Evolutionary conservation across 2,113 vertebrate genomes (phyloP).

Genomic region (Elephantulus edwardii): DNA sequence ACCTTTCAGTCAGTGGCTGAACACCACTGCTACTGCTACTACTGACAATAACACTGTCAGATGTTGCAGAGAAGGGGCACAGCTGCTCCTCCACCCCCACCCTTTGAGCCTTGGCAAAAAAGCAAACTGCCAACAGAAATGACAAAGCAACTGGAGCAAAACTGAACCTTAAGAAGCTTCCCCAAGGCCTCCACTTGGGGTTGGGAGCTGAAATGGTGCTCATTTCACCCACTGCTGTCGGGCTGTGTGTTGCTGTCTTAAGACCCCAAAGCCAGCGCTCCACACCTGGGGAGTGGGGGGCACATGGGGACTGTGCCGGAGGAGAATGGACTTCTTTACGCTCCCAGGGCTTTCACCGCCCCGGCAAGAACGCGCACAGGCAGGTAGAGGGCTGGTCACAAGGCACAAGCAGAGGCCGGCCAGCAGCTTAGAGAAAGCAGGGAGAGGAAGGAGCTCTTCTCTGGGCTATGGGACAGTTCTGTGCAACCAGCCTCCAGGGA

Average conservation of each 20-base stretch:
- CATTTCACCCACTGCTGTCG: too few species aligned
- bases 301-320: not conserved
- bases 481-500: not conserved
- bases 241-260: not conserved
- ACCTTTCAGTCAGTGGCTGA: too few species aligned
- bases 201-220: not conserved
- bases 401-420: not conserved
- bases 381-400: not conserved
- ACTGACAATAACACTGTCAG: not conserved
- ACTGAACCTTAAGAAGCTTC: not conserved
- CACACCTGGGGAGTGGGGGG: not conserved
- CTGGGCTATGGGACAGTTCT: not conserved
- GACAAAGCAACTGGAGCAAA: not conserved
- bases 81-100: not conserved
- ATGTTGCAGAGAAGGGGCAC: not conserved
- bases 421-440: not conserved
- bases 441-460: not conserved
- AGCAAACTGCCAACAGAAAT: not conserved
- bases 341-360: not conserved
- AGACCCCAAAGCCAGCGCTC: not conserved
- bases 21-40: too few species aligned
- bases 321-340: not conserved
- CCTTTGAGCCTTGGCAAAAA: not conserved
- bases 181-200: not conserved
- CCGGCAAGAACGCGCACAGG: not conserved